phyloP scores from a whole-genome alignment of 2,888 invertebrate genomes.

The Litoditis marina region DNA sequence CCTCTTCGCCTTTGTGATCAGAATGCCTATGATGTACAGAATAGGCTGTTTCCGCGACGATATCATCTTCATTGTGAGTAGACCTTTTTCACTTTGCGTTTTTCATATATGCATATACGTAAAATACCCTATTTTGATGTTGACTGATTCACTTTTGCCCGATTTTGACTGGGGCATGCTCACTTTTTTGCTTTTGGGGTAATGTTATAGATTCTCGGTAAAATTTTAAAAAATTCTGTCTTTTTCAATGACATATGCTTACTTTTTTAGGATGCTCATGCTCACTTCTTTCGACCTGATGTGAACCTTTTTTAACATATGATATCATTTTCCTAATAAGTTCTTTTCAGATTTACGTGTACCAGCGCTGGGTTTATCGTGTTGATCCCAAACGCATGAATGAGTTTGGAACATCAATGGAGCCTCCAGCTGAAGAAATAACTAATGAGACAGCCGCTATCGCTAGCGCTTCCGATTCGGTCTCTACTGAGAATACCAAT shows the following conservation, averaged over 20 bases:
- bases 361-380: conserved; percentile 97
- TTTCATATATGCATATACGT: background rate
- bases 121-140: background rate
- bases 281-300: too few relatives aligned
- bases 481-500: background rate
- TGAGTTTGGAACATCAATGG: conserved; percentile 95
- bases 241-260: too few relatives aligned
- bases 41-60: conserved; percentile 97
- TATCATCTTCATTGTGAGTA: conserved; percentile 88
- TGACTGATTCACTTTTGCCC: too few relatives aligned
- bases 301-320: background rate
- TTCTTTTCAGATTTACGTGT: conserved; percentile 72
- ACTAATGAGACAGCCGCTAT: conserved; percentile 5
- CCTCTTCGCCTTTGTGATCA: conserved; percentile 98
- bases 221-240: too few relatives aligned
- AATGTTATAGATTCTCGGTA: too few relatives aligned
- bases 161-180: too few relatives aligned
- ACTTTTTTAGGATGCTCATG: too few relatives aligned
- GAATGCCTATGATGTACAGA: conserved; percentile 95
- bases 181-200: too few relatives aligned
- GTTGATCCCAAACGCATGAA: conserved; percentile 90
- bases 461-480: background rate
- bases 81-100: too few relatives aligned
- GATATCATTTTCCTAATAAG: background rate
- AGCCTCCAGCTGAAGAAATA: conserved; percentile 63